A percentile compares a stretch with the other conserved stretches of the same genome.
Conservation (phyloP, 2,113 vertebrate genomes). For the crab-eating macaque (Macaca fascicularis) region T2T-MFA8v1.1 NC_088375.1:107797001-107797500, state of each 20-base stretch:
- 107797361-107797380: neutral
- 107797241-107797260: neutral
- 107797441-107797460: neutral
- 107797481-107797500: neutral
- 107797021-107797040: neutral
- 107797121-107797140: neutral
- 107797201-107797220: neutral
- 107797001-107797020: no score
- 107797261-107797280: neutral
- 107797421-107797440: neutral
- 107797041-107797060: neutral
- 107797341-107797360: neutral
- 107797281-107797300: accelerated
- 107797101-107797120: neutral
- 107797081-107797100: neutral
- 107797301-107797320: neutral
- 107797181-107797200: neutral
- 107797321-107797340: neutral
- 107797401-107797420: neutral
- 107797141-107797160: neutral
- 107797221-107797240: neutral
- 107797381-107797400: no score
- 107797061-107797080: accelerated
- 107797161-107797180: accelerated
- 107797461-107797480: neutral